Conservation (phyloP, 2,888 invertebrate genomes). For the Agapostemon virescens region DNA sequence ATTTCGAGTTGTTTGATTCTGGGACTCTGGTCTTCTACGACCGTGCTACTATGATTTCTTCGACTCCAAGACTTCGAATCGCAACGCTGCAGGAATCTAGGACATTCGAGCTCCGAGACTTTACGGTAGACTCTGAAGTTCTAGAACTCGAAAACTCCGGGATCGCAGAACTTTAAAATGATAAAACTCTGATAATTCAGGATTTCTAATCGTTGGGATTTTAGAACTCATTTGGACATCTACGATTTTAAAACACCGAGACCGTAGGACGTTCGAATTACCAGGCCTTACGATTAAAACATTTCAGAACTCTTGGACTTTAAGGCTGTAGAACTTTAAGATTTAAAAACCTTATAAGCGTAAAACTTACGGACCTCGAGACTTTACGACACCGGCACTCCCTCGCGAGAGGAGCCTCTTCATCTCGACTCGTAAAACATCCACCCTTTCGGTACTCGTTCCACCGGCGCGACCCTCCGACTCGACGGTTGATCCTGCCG, state of each 20-base stretch:
- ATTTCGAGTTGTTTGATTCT: not conserved
- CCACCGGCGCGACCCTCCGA: not conserved
- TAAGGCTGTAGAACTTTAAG: not conserved
- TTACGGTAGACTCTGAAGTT: not conserved
- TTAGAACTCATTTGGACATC: no score
- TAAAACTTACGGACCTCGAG: not conserved
- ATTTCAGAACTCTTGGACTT: not conserved
- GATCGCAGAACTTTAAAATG: not conserved
- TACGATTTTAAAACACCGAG: no score
- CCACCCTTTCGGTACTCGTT: not conserved
- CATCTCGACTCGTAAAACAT: conserved; percentile 2
- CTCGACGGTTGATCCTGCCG: conserved; percentile 1
- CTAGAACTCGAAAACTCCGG: not conserved
- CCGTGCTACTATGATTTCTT: no score
- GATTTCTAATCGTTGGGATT: no score
- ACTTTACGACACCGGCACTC: not conserved
- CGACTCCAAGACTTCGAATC: no score
- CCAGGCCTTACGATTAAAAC: not conserved
- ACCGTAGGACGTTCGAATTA: no score
- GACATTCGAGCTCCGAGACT: not conserved
- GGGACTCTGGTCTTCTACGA: no score
- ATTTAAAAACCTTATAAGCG: not conserved
- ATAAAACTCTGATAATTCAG: no score
- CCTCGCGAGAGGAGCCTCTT: not conserved
- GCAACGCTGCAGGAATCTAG: not conserved